Evolutionary conservation across 2,888 invertebrate species (phyloP).

Genomic region (Agriopis marginaria): DNA sequence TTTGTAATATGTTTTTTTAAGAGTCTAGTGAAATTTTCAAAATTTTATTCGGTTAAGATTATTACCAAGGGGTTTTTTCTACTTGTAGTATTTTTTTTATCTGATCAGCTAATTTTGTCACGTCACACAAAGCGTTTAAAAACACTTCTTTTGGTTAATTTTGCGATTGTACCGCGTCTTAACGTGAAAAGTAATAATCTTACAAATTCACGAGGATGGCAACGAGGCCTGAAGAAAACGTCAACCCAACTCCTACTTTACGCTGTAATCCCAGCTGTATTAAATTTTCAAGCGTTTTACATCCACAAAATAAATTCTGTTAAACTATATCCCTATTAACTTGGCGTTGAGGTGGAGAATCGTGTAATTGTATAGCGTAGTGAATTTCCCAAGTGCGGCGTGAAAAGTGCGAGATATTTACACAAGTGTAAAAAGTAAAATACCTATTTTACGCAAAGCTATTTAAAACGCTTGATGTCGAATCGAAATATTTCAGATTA

Average conservation of each 20-base stretch:
- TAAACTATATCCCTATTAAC: conserved; percentile 21
- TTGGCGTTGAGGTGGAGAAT: conserved; percentile 22
- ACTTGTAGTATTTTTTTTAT: no score
- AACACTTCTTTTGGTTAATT: no score
- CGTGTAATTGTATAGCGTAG: neutral
- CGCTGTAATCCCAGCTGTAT: conserved; percentile 16
- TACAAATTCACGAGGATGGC: conserved; percentile 15
- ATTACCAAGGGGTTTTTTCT: no score
- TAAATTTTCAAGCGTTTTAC: conserved; percentile 23
- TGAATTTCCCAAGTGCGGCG: conserved; percentile 36
- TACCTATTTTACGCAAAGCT: no score
- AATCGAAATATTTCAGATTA: no score
- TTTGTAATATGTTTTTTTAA: no score
- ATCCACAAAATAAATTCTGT: conserved; percentile 5
- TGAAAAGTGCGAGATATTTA: conserved; percentile 59
- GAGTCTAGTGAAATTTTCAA: no score
- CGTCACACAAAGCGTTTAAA: no score
- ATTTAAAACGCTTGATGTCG: no score
- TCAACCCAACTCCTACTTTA: conserved; percentile 19
- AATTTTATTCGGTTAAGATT: no score
- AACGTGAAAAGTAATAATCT: neutral
- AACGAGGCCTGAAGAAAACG: conserved; percentile 11
- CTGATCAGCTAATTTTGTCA: no score
- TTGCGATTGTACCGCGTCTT: no score
- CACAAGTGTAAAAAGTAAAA: conserved; percentile 63